phyloP scores from a whole-genome alignment of 1,140 invertebrate species.

The Thaumatotibia leucotreta region DNA sequence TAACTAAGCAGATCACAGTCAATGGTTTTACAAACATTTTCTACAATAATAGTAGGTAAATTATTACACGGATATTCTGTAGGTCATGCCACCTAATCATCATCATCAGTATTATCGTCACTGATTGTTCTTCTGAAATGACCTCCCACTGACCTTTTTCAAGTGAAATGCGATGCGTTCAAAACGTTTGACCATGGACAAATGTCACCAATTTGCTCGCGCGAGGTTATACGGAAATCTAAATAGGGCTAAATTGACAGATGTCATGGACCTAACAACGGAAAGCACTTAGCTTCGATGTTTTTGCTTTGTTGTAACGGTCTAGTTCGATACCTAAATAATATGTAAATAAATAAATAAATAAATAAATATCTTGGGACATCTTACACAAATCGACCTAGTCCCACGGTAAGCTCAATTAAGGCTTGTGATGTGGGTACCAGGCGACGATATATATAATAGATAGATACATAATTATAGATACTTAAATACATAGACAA shows the following conservation, averaged over 20 bases:
- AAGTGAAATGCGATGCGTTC: slow-evolving; percentile 1
- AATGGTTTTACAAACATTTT: not conserved
- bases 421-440: not conserved
- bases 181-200: not conserved
- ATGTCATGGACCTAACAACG: not conserved
- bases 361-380: too few relatives aligned
- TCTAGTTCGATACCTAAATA: too few relatives aligned
- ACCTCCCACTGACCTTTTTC: not conserved
- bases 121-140: not conserved
- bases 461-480: too few relatives aligned
- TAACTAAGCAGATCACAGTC: too few relatives aligned
- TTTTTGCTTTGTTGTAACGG: not conserved
- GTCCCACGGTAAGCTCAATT: too few relatives aligned
- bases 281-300: slow-evolving; percentile 1
- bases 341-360: too few relatives aligned
- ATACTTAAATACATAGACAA: too few relatives aligned
- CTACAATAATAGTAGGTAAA: not conserved
- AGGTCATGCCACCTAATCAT: not conserved
- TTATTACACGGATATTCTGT: not conserved
- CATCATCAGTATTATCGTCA: not conserved
- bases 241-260: slow-evolving; percentile 1
- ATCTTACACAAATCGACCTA: too few relatives aligned
- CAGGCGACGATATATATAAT: too few relatives aligned
- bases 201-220: not conserved
- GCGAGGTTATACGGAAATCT: slow-evolving; percentile 5